phyloP scores from a whole-genome alignment of 2,888 invertebrate species.

The Leuctra nigra region DNA sequence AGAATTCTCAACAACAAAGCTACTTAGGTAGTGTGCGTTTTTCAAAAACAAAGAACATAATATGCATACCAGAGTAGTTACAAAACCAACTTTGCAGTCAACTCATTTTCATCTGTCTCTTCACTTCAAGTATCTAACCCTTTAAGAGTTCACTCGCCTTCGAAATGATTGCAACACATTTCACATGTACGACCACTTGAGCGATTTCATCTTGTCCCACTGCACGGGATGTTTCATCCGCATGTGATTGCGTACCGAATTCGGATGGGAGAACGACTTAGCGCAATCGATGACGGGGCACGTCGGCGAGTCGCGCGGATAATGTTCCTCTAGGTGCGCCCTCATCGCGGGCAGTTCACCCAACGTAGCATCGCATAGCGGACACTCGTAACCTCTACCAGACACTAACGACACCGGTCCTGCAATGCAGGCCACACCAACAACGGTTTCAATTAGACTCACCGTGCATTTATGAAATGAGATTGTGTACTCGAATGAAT shows the following conservation, averaged over 20 bases:
- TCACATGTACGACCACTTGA: constrained; percentile 63
- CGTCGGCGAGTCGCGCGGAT: constrained; percentile 75
- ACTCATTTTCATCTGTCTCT: too few relatives aligned
- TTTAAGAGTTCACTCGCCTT: too few relatives aligned
- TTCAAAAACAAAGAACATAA: too few relatives aligned
- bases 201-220: constrained; percentile 78
- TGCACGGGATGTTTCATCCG: constrained; percentile 72
- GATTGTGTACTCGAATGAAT: too few relatives aligned
- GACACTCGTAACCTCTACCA: constrained; percentile 52
- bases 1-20: too few relatives aligned
- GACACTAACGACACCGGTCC: constrained; percentile 26
- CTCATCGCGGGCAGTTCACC: constrained; percentile 60
- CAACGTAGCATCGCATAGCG: constrained; percentile 63
- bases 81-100: too few relatives aligned
- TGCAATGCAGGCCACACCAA: constrained; percentile 29
- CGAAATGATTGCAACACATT: too few relatives aligned
- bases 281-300: constrained; percentile 73
- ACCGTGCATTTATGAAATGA: too few relatives aligned
- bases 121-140: too few relatives aligned
- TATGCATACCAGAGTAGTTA: too few relatives aligned
- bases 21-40: too few relatives aligned
- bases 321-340: constrained; percentile 72
- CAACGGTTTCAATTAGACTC: constrained; percentile 29
- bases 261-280: constrained; percentile 72
- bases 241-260: constrained; percentile 84